Conservation (phyloP, 2,113 vertebrate genomes). For the Cricetomys ansorgei region DNA sequence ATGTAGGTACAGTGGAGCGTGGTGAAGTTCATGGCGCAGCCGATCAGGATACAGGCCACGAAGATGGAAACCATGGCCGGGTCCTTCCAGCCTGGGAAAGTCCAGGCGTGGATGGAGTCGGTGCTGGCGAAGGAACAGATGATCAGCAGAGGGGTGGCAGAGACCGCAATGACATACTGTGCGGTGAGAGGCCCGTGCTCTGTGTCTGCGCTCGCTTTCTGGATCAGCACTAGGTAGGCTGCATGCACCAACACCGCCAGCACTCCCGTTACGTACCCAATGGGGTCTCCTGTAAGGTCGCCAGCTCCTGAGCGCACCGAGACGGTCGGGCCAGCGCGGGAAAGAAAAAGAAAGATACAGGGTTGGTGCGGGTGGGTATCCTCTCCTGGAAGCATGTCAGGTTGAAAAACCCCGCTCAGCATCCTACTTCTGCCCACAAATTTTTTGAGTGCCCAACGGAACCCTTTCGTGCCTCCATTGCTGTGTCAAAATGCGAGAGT, state of each 20-base stretch:
- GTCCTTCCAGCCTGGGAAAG: conserved; percentile 95
- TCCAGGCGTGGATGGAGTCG: conserved; percentile 95
- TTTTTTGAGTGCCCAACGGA: background rate
- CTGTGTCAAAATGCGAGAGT: background rate
- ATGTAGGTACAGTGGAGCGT: conserved; percentile 99
- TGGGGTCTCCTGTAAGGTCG: conserved; percentile 95
- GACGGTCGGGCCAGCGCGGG: background rate
- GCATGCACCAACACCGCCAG: conserved; percentile 97
- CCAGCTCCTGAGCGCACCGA: conserved; percentile 91
- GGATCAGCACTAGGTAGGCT: conserved; percentile 97
- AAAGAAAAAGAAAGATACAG: conserved; percentile 53
- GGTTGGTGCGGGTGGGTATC: conserved; percentile 22
- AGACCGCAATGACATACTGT: conserved; percentile 96
- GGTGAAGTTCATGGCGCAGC: conserved; percentile 99
- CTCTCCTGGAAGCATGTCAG: background rate
- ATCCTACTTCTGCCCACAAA: background rate
- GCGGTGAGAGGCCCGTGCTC: conserved; percentile 96
- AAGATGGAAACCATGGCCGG: conserved; percentile 93
- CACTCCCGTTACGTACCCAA: conserved; percentile 95
- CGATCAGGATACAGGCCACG: conserved; percentile 92
- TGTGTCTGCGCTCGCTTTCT: conserved; percentile 94
- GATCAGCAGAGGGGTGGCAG: conserved; percentile 94
- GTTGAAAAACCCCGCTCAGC: background rate
- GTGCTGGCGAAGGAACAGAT: conserved; percentile 93
- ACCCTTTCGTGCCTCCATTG: background rate